Evolutionary conservation across 2,888 invertebrate species (phyloP), one percentile per base, ranked within the genome.

Genomic region (Drosophila prolongata): DNA sequence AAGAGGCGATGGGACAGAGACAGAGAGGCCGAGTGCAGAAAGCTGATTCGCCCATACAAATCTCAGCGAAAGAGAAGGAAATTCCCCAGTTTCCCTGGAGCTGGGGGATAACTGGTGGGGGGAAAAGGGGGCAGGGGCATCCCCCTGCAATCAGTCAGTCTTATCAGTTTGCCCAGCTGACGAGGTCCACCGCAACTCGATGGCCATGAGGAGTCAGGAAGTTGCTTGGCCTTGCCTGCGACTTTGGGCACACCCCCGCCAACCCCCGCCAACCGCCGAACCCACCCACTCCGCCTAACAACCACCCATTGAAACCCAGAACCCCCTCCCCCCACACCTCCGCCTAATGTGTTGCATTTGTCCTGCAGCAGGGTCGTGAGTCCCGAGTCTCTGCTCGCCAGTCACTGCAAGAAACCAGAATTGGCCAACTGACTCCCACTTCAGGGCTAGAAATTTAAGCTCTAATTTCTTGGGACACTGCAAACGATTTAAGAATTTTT

Each of bases 361-460:
- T 64, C 79, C 77, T 50, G 77, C 59, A 77, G 79, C 80, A 53
- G 66, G 58, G 69, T 79, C 82, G 82, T 81, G 82, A 79, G 68
- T 38, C 35, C 27, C 37, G 35, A 44, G 43, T 49, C 37, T 30
- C 24, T 24, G 24, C 24, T 24, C 3, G 6, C 30, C 11, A 42
- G 35, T 38, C 52, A 43, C 43, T 49, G 68, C 37, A 19, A 50
- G 43, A 68, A 68, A 65, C 38, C 38, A 34, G 30, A 24, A 24
- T 30, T 30, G 11, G 27, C 35, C 11, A 37, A 35, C 2, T 10
- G 11, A 37, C 30, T 55, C 11, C 30, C 1, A 30, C 19, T 4
- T 24, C 24, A 52, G 35, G 56, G 52, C 56, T 35, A 56, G 55
- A 54, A 27, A 38, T 55, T 37, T 16, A 14, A 16, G 30, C 30